Evolutionary conservation across 1,140 invertebrate genomes (phyloP), one percentile per base, ranked within the genome.

Genomic region (Pogonomyrmex barbatus): DNA sequence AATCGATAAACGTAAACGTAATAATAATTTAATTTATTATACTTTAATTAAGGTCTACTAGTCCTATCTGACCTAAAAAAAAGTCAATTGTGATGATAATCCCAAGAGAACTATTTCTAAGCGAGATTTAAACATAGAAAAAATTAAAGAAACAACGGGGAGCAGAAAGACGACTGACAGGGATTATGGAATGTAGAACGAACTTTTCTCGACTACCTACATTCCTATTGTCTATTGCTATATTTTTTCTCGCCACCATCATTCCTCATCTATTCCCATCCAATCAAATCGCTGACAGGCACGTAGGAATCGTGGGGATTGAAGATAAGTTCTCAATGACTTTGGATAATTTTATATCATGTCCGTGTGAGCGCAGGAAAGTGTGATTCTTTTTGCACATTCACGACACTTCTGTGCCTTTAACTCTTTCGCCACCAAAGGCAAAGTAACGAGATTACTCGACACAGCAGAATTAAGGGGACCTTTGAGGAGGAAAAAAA

Each of bases 141-240:
- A 71, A 52, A 17, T 12, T 54, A 47, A 62, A 60, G 65, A 63
- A 24, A 45, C 39, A 71, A 77, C 60, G 81, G 42, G 56, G 63
- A 83, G 39, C 71, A 60, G 75, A 42, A 58, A 68, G 62, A 88
- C 78, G 87, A 88, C 56, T 87, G 76, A 45, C 65, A 67, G 52
- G 85, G 54, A 67, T 86, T 89, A 75, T 79, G 85, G 85, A 92
- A 92, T 91, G 87, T 92, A 87, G 89, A 89, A 92, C 92, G 90
- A 93, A 92, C 91, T 91, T 86, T 91, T 83, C 84, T 88, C 86
- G 88, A 92, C 86, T 88, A 75, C 71, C 73, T 83, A 24, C 24
- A 24, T 24, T 24, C 24, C 24, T 24, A 24, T 24, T 24, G 24
- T 67, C 77, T 65, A 56, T 63, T 76, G 60, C 65, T 54, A 14